Conservation (phyloP, 2,888 invertebrate species). For the Polymixis lichenea region DNA sequence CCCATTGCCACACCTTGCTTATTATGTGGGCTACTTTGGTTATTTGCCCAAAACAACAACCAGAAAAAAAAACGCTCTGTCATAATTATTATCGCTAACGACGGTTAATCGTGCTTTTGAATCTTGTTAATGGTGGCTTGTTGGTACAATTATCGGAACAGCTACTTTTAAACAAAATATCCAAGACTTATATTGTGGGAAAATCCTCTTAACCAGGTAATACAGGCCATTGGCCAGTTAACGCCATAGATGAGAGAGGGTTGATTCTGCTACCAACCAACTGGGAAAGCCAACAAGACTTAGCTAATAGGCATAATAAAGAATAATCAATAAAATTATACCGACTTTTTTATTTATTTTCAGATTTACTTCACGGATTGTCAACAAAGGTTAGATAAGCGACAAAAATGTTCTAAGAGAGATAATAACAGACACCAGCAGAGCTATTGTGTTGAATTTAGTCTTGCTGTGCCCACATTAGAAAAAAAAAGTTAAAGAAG, state of each 20-base stretch:
- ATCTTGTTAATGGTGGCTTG: too few species aligned
- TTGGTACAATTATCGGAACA: neutral
- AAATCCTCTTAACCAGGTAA: neutral
- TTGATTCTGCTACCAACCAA: neutral
- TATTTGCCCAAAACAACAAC: neutral
- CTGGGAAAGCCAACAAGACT: slow-evolving; percentile 30
- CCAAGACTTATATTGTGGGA: neutral
- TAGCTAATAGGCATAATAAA: neutral
- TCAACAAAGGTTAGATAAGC: slow-evolving; percentile 5
- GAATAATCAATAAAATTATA: neutral
- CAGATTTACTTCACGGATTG: neutral
- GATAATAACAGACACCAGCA: neutral
- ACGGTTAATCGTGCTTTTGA: neutral
- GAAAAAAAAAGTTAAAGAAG: slow-evolving; percentile 10
- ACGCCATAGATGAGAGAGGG: neutral
- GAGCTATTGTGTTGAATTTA: neutral
- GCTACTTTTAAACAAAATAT: neutral
- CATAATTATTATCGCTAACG: neutral
- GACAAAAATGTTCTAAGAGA: neutral
- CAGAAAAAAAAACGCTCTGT: neutral
- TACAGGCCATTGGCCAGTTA: slow-evolving; percentile 2
- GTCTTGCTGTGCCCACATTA: neutral
- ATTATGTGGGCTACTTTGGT: neutral
- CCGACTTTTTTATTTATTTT: neutral
- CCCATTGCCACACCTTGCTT: neutral